Evolutionary conservation across 2,113 vertebrate genomes (phyloP).

Genomic region (Peromyscus californicus): DNA sequence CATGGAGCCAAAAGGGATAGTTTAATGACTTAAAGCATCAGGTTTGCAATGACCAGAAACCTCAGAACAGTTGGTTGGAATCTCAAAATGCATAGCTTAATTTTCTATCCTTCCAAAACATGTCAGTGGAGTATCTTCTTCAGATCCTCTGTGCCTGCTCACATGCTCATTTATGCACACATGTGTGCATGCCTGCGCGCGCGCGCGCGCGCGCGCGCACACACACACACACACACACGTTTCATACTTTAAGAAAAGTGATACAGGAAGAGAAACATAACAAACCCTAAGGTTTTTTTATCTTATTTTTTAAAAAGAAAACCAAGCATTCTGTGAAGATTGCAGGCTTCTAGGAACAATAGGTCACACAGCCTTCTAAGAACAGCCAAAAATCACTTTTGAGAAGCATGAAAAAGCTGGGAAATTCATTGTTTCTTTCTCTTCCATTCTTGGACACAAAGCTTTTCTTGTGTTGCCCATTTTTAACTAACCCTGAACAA

Average conservation of each 20-base stretch:
- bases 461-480: slow-evolving; percentile 28
- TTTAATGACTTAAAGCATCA: slow-evolving; percentile 83
- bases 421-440: slow-evolving; percentile 53
- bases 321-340: slow-evolving; percentile 2
- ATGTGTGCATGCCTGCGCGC: too few relatives aligned
- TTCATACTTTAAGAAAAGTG: slow-evolving; percentile 18
- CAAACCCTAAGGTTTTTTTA: not conserved
- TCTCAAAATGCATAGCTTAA: slow-evolving; percentile 77
- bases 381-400: slow-evolving; percentile 18
- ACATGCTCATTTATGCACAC: not conserved
- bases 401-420: not conserved
- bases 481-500: slow-evolving; percentile 71
- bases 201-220: accelerated
- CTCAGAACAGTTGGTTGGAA: slow-evolving; percentile 69
- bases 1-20: slow-evolving; percentile 64
- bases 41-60: slow-evolving; percentile 79
- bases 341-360: slow-evolving; percentile 46
- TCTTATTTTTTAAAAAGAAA: not conserved
- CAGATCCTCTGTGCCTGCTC: not conserved
- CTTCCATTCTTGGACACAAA: not conserved
- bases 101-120: slow-evolving; percentile 71
- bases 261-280: slow-evolving; percentile 38
- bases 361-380: not conserved
- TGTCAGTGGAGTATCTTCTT: slow-evolving; percentile 77
- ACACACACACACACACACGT: not conserved